Conservation (phyloP, 2,888 invertebrate species). For the Rhopalosiphum nymphaeae region DNA sequence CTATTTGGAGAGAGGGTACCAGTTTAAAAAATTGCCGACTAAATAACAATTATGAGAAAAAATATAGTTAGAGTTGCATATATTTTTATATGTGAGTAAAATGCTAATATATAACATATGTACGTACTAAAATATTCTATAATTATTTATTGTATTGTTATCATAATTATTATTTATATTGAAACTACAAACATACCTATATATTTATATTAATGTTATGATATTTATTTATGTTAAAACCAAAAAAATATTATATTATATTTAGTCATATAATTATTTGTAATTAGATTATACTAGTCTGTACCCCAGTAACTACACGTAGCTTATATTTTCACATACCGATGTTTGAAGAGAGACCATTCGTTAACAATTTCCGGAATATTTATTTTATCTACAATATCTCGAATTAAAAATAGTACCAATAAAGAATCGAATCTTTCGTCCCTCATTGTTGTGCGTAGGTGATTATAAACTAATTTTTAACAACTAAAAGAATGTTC, state of each 20-base stretch:
- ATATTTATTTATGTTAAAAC: neutral
- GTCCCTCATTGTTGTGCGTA: slow-evolving; percentile 34
- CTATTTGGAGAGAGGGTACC: neutral
- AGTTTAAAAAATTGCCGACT: slow-evolving; percentile 24
- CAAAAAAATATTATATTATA: neutral
- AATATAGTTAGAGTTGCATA: neutral
- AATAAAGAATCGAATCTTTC: slow-evolving; percentile 31
- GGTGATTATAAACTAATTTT: slow-evolving; percentile 47
- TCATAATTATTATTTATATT: slow-evolving; percentile 8
- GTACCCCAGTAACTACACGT: neutral
- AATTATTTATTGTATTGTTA: too few species aligned
- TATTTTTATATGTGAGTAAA: slow-evolving; percentile 20
- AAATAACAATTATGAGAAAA: neutral
- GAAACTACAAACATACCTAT: neutral
- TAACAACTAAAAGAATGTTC: slow-evolving; percentile 46
- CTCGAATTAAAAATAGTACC: slow-evolving; percentile 29
- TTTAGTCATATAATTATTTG: too few species aligned
- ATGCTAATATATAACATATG: neutral
- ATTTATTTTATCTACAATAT: slow-evolving; percentile 50
- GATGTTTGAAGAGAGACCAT: slow-evolving; percentile 36
- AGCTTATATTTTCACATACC: slow-evolving; percentile 42
- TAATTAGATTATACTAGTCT: neutral
- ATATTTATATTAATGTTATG: too few species aligned
- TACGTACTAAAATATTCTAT: too few species aligned
- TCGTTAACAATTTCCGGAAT: slow-evolving; percentile 10